These are phyloP conservation scores for Drosophila monieri DNA, from an alignment of 2,888 invertebrate genomes.

Conservation along the genomic window DNA sequence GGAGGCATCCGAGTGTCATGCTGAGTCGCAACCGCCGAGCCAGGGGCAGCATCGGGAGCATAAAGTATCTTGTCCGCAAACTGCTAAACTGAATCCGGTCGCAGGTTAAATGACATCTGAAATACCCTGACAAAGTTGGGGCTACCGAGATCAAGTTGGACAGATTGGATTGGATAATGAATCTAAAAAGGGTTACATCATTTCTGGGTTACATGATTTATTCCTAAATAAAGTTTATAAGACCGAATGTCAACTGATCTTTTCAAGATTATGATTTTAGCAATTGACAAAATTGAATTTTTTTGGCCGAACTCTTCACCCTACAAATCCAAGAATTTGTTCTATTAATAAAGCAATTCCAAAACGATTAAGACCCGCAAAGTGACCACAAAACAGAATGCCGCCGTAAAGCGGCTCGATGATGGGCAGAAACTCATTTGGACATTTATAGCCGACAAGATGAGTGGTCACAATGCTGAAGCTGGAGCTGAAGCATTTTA, in stretches of 20 bases:
- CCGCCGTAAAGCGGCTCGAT: conserved; percentile 45
- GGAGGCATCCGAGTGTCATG: conserved; percentile 64
- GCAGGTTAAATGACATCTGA: conserved; percentile 19
- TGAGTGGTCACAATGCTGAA: conserved; percentile 72
- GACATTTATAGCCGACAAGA: conserved; percentile 79
- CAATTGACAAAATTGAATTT: neutral
- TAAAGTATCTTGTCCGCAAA: conserved; percentile 30
- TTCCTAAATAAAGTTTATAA: too few relatives aligned
- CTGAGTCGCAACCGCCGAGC: conserved; percentile 53
- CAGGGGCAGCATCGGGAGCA: conserved; percentile 54
- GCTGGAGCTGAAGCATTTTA: conserved; percentile 24
- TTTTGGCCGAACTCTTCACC: conserved; percentile 26
- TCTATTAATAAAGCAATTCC: conserved; percentile 81
- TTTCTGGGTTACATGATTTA: too few relatives aligned
- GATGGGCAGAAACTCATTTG: conserved; percentile 78
- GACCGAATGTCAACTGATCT: neutral
- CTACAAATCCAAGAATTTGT: conserved; percentile 66
- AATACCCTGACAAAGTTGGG: conserved; percentile 39
- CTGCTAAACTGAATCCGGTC: conserved; percentile 9
- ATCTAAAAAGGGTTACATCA: too few relatives aligned
- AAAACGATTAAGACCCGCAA: conserved; percentile 77
- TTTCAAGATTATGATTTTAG: neutral
- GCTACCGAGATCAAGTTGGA: too few relatives aligned
- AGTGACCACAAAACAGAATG: conserved; percentile 50
- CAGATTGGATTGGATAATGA: too few relatives aligned